Conservation (phyloP, 2,797 vertebrate species). For the Epinephelus malabaricus region DNA sequence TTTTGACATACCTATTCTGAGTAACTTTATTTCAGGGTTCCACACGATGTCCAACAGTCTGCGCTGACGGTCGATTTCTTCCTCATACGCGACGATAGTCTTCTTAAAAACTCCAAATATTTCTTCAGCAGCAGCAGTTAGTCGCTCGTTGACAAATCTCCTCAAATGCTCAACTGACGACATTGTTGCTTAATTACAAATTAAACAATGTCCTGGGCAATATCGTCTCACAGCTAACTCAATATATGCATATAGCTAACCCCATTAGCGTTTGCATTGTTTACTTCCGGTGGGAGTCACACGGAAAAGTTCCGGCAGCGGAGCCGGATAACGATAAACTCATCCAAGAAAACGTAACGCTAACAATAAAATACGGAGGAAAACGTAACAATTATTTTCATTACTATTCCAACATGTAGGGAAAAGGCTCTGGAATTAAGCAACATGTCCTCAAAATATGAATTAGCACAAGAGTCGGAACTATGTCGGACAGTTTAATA, state of each 20-base stretch:
- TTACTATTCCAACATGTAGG: no score
- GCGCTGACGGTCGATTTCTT: slow-evolving; percentile 36
- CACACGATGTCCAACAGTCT: slow-evolving; percentile 24
- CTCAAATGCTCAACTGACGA: slow-evolving; percentile 12
- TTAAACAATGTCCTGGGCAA: not conserved
- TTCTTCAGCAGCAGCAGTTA: slow-evolving; percentile 51
- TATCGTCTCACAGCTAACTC: not conserved
- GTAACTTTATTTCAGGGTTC: slow-evolving; percentile 24
- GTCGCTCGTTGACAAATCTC: slow-evolving; percentile 35
- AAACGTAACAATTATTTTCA: no score
- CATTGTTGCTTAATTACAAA: not conserved
- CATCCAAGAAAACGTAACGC: no score
- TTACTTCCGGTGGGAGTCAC: slow-evolving; percentile 3
- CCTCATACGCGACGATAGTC: slow-evolving; percentile 34
- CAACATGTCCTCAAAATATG: no score
- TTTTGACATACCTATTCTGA: slow-evolving; percentile 1
- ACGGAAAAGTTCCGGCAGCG: not conserved
- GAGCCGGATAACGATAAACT: no score
- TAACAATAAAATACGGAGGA: no score
- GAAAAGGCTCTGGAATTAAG: no score
- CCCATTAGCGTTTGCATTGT: not conserved
- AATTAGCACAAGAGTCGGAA: no score
- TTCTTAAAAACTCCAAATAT: slow-evolving; percentile 39
- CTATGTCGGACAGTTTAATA: not conserved
- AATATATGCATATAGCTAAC: no score